phyloP scores from a whole-genome alignment of 2,797 vertebrate genomes.

The Dendrocincla fuliginosa region DNA sequence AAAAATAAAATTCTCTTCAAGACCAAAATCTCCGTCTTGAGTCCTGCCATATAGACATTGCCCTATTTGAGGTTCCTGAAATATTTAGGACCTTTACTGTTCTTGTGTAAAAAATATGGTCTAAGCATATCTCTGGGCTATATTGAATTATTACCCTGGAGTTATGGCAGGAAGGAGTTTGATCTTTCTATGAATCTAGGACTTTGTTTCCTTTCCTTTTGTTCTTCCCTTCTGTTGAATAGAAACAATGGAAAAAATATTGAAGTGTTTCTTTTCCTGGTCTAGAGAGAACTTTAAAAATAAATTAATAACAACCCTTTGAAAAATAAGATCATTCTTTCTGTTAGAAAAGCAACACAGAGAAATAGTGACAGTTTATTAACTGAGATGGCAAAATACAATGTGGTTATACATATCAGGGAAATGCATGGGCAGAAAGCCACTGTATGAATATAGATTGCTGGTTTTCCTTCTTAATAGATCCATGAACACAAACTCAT shows the following conservation, averaged over 20 bases:
- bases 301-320: background rate
- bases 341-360: background rate
- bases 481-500: slow-evolving; percentile 8
- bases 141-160: background rate
- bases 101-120: background rate
- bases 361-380: background rate
- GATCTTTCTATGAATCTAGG: background rate
- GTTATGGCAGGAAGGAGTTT: background rate
- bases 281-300: background rate
- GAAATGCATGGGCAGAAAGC: background rate
- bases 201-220: background rate
- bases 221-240: background rate
- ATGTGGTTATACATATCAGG: background rate
- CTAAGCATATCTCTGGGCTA: background rate
- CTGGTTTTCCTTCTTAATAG: background rate
- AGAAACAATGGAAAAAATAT: background rate
- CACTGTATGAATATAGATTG: background rate
- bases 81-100: background rate
- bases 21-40: background rate
- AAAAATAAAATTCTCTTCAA: background rate
- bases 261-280: background rate
- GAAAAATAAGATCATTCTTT: background rate
- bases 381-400: background rate
- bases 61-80: background rate
- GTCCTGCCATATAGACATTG: background rate